Conservation (phyloP, 2,113 vertebrate species). For the Herpetotheres cachinnans region DNA sequence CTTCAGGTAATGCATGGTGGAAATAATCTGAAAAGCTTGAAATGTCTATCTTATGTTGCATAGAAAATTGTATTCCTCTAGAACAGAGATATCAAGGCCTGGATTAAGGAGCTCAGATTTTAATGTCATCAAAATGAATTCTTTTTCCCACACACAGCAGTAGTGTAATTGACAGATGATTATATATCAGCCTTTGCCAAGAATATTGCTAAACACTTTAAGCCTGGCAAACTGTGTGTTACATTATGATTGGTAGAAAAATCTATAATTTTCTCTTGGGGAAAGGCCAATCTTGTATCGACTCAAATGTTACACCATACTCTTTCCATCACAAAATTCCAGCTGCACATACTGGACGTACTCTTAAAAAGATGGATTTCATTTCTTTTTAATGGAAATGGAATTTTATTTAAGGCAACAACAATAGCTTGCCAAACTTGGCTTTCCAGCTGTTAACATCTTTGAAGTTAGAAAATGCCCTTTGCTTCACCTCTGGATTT, state of each 20-base stretch:
- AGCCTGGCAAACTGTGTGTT: slow-evolving; percentile 55
- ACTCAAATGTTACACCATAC: not conserved
- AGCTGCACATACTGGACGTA: not conserved
- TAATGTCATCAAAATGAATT: slow-evolving; percentile 57
- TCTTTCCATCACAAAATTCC: slow-evolving; percentile 17
- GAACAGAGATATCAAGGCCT: slow-evolving; percentile 45
- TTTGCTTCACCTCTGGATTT: slow-evolving; percentile 8
- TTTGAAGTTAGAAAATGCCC: not conserved
- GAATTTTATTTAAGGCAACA: not conserved
- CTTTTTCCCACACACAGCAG: slow-evolving; percentile 41
- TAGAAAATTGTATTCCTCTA: slow-evolving; percentile 8
- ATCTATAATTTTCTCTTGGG: slow-evolving; percentile 59
- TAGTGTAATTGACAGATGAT: slow-evolving; percentile 71
- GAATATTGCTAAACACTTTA: slow-evolving; percentile 54
- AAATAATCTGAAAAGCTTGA: not conserved
- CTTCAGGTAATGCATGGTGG: not conserved
- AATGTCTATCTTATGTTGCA: not conserved
- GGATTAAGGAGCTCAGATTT: slow-evolving; percentile 59
- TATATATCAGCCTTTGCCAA: slow-evolving; percentile 59
- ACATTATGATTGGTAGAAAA: slow-evolving; percentile 57
- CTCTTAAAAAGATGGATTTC: not conserved
- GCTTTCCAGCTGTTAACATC: not conserved
- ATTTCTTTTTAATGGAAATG: slow-evolving; percentile 5
- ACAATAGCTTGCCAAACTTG: not conserved
- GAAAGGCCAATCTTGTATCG: slow-evolving; percentile 44